A percentile compares a stretch with the other conserved stretches of the same genome.
Evolutionary conservation across 2,113 vertebrate genomes (phyloP).

Genomic region (Anseranas semipalmata): DNA sequence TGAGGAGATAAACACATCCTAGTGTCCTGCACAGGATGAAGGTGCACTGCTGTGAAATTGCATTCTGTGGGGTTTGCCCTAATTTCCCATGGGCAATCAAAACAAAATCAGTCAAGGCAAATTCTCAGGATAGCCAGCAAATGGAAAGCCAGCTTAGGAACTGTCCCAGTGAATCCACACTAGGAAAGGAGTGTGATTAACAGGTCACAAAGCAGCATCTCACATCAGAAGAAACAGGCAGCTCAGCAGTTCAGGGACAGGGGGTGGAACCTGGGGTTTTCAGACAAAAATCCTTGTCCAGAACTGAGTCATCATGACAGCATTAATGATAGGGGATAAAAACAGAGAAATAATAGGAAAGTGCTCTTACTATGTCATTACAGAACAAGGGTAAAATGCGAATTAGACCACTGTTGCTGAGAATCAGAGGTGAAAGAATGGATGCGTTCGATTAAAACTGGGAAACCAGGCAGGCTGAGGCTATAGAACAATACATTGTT

Average conservation of each 20-base stretch:
- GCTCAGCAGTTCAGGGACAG: not conserved
- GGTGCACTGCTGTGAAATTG: not conserved
- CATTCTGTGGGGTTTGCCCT: not conserved
- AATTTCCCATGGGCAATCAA: not conserved
- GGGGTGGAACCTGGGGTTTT: not conserved
- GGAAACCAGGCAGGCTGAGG: not conserved
- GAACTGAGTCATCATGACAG: not conserved
- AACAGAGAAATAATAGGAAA: not conserved
- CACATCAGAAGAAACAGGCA: not conserved
- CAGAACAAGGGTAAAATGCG: conserved; percentile 3
- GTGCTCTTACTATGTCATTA: not conserved
- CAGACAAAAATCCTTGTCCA: conserved; percentile 9
- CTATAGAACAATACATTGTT: not conserved
- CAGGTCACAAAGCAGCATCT: not conserved
- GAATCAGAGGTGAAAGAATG: not conserved
- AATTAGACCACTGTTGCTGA: not conserved
- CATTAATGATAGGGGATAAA: not conserved
- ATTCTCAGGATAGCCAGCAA: too few species aligned
- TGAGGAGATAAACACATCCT: not conserved
- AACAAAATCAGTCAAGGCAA: not conserved
- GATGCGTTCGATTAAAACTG: not conserved
- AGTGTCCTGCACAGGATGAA: fast-evolving
- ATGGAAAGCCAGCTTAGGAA: not conserved
- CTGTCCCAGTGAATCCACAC: not conserved
- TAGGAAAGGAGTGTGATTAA: not conserved